Conservation (phyloP, 2,797 vertebrate species). For the Psittacula echo region DNA sequence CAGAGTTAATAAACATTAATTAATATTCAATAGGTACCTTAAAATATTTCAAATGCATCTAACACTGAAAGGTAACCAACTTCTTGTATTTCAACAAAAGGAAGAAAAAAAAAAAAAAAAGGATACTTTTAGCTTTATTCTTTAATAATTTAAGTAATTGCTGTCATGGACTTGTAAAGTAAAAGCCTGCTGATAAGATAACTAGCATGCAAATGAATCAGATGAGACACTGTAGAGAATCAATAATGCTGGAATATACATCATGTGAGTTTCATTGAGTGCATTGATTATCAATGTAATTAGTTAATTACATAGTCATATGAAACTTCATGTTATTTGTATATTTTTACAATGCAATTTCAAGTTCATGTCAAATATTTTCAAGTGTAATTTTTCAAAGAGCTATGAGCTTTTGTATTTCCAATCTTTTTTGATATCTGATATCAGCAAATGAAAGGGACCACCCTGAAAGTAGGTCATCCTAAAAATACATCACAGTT, state of each 20-base stretch:
- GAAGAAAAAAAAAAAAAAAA: not conserved
- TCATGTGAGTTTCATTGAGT: not conserved
- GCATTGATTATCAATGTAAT: not conserved
- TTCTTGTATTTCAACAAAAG: not conserved
- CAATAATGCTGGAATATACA: not conserved
- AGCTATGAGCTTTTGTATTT: not conserved
- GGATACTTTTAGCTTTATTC: not conserved
- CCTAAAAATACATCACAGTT: not conserved
- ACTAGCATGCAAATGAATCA: not conserved
- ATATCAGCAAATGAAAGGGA: not conserved
- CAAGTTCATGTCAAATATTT: not conserved
- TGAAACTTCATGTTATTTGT: not conserved
- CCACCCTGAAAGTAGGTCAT: not conserved
- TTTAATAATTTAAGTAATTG: not conserved
- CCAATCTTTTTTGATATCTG: not conserved
- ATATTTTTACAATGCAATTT: not conserved
- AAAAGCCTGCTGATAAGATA: not conserved
- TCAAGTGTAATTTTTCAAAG: not conserved
- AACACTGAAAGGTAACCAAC: not conserved
- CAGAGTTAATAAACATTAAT: not conserved
- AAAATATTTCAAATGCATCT: not conserved
- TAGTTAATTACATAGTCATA: not conserved
- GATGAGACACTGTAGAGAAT: not conserved
- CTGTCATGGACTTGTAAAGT: not conserved
- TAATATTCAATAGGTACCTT: not conserved